Evolutionary conservation across 2,888 invertebrate genomes (phyloP).

Genomic region (Brachypterus glaber): DNA sequence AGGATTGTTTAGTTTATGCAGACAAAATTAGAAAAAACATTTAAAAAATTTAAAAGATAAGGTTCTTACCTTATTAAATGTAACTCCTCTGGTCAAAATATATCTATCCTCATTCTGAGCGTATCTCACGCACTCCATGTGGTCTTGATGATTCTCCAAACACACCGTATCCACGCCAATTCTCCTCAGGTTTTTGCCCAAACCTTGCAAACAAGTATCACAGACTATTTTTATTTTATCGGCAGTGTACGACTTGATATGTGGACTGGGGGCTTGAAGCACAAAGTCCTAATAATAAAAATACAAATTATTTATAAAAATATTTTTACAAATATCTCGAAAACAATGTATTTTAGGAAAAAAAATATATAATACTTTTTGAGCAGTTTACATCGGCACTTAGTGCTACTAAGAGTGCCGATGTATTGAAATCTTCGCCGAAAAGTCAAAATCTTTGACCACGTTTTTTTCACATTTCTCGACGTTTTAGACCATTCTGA

Average conservation of each 20-base stretch:
- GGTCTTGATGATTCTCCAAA: conserved; percentile 43
- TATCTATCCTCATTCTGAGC: conserved; percentile 46
- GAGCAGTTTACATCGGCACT: too few species aligned
- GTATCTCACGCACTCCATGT: conserved; percentile 44
- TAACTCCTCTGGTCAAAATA: conserved; percentile 47
- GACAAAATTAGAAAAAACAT: background rate
- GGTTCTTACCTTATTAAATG: conserved; percentile 38
- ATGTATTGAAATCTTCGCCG: too few species aligned
- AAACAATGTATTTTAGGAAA: too few species aligned
- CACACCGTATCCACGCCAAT: conserved; percentile 53
- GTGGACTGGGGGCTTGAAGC: conserved; percentile 32
- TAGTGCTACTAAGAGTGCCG: too few species aligned
- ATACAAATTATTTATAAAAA: too few species aligned
- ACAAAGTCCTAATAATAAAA: too few species aligned
- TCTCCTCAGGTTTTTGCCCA: conserved; percentile 53
- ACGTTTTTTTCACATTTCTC: too few species aligned
- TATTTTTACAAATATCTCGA: too few species aligned
- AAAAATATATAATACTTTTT: too few species aligned
- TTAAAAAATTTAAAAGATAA: background rate
- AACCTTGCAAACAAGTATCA: conserved; percentile 50
- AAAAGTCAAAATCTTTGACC: too few species aligned
- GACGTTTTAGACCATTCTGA: too few species aligned
- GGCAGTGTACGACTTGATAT: conserved; percentile 26
- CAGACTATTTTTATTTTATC: conserved; percentile 44
- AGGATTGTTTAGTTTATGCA: background rate